Conservation (phyloP, 2,888 invertebrate genomes). For the Adineta ricciae region DNA sequence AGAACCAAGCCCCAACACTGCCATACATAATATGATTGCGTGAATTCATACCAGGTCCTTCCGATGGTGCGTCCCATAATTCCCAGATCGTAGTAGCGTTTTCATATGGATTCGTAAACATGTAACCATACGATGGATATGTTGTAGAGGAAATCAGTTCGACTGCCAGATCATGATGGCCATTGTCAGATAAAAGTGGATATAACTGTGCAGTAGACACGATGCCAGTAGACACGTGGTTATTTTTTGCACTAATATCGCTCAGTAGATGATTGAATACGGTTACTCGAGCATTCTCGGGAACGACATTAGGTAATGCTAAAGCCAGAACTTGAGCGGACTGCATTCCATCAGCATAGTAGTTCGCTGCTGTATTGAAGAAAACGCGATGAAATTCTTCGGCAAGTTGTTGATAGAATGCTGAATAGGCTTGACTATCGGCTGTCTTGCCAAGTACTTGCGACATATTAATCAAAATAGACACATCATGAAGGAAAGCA, state of each 20-base stretch:
- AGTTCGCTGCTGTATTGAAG: not conserved
- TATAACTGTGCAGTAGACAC: not conserved
- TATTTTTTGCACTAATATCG: not conserved
- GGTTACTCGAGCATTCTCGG: not conserved
- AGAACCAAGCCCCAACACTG: not conserved
- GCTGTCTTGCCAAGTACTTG: not conserved
- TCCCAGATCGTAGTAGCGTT: not conserved
- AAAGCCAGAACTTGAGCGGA: not conserved
- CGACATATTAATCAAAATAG: not conserved
- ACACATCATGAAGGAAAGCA: not conserved
- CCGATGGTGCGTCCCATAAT: not conserved
- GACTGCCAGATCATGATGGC: too few species aligned
- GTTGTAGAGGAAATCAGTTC: too few species aligned
- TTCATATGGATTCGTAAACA: not conserved
- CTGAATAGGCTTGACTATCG: not conserved
- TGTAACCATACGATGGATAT: too few species aligned
- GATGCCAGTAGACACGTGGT: not conserved
- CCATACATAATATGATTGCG: not conserved
- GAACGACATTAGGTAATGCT: not conserved
- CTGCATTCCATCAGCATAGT: not conserved
- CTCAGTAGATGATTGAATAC: not conserved
- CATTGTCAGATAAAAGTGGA: constrained; percentile 7
- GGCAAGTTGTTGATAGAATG: not conserved
- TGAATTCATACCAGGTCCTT: not conserved
- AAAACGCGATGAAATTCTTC: not conserved